A percentile compares a stretch with the other conserved stretches of the same genome.
Evolutionary conservation across 2,888 invertebrate genomes (phyloP).

Genomic region (Hirtodrosophila histrioides): DNA sequence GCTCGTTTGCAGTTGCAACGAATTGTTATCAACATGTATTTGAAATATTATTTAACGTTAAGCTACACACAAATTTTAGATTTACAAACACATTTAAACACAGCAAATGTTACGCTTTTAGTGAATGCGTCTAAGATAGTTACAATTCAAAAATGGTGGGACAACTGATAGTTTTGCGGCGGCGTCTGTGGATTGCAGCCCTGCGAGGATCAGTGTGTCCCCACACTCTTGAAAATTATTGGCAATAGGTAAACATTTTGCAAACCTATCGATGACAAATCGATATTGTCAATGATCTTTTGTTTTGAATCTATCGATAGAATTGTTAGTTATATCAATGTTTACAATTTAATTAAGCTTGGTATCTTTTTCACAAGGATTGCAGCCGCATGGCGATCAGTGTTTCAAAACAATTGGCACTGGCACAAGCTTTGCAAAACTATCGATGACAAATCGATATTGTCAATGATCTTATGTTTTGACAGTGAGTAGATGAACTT

Average conservation of each 20-base stretch:
- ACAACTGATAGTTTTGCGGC: slow-evolving; percentile 11
- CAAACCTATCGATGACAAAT: too few species aligned
- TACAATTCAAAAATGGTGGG: slow-evolving; percentile 42
- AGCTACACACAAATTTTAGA: too few species aligned
- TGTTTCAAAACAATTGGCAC: too few species aligned
- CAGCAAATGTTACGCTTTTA: neutral
- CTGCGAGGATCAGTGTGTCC: slow-evolving; percentile 1
- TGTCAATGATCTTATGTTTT: neutral
- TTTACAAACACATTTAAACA: neutral
- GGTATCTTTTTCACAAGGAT: too few species aligned
- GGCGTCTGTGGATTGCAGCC: slow-evolving; percentile 18
- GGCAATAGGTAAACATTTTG: too few species aligned
- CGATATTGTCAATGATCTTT: too few species aligned
- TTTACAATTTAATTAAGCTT: too few species aligned
- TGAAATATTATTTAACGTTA: neutral
- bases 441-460: slow-evolving; percentile 2
- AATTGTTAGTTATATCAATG: too few species aligned
- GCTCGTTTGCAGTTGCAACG: neutral
- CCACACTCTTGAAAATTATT: neutral
- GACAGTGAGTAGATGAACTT: too few species aligned
- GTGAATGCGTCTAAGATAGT: neutral
- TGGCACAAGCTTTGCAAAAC: neutral
- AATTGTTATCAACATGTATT: too few species aligned
- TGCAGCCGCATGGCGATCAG: slow-evolving; percentile 1
- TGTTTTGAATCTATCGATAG: too few species aligned